Conservation (phyloP, 2,797 vertebrate species). For the Hypotaenidia philippensis region DNA sequence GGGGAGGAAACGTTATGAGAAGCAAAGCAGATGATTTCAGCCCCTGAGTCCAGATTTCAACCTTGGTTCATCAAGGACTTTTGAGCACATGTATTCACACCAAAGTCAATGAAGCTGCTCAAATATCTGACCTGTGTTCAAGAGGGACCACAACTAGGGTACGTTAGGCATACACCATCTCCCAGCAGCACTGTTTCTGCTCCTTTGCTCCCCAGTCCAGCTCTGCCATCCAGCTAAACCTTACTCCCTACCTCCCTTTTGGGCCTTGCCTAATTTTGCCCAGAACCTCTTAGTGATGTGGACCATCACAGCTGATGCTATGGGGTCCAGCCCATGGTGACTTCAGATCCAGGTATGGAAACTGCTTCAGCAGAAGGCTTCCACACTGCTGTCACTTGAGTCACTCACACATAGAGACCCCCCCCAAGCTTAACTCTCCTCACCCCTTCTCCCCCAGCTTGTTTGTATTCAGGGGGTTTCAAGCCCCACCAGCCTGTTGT, state of each 20-base stretch:
- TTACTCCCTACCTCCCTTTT: accelerated
- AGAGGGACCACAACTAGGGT: background rate
- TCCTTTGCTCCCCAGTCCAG: background rate
- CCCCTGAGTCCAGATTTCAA: background rate
- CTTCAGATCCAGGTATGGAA: background rate
- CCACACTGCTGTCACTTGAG: accelerated
- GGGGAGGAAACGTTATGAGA: background rate
- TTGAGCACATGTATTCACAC: background rate
- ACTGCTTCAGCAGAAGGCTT: background rate
- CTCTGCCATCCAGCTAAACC: background rate
- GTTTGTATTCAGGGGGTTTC: background rate
- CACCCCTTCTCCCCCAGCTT: background rate
- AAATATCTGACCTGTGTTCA: too few species aligned
- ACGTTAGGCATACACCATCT: background rate
- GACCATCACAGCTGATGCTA: background rate
- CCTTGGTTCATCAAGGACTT: background rate
- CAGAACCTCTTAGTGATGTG: background rate
- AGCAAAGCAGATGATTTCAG: background rate
- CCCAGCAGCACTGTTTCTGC: background rate
- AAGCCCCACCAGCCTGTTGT: background rate
- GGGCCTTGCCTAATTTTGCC: background rate
- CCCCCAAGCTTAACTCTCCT: background rate
- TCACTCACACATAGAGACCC: background rate
- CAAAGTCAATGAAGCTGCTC: background rate
- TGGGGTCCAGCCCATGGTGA: accelerated